Evolutionary conservation across 35 echinoderm and acorn worm species (phyloP).

Genomic region (Apostichopus californicus): DNA sequence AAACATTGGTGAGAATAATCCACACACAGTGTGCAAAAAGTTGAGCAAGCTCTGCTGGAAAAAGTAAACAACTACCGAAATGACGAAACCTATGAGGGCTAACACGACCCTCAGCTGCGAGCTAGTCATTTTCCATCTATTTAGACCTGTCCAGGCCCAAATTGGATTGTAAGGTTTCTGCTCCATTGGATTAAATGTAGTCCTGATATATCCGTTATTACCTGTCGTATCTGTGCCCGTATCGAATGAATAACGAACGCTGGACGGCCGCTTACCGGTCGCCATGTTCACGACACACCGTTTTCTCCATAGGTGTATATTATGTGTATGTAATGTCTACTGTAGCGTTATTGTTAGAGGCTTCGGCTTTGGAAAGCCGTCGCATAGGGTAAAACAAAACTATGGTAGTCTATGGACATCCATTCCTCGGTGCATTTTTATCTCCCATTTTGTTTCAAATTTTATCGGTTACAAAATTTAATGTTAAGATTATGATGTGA

Average conservation of each 20-base stretch:
- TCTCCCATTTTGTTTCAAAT: no score
- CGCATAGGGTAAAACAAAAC: no score
- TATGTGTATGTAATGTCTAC: neutral
- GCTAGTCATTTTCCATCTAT: slow-evolving; percentile 71
- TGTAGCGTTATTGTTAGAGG: no score
- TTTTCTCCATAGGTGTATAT: neutral
- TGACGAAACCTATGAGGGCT: slow-evolving; percentile 51
- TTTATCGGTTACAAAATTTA: no score
- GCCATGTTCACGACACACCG: slow-evolving; percentile 62
- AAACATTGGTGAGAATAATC: slow-evolving; percentile 92
- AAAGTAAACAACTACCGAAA: slow-evolving; percentile 70
- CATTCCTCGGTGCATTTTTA: no score
- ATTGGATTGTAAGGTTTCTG: slow-evolving; percentile 87
- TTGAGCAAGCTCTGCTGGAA: slow-evolving; percentile 81
- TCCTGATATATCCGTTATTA: slow-evolving; percentile 94
- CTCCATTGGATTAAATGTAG: slow-evolving; percentile 76
- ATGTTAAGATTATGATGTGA: no score
- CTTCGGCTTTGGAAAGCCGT: no score
- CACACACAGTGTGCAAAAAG: slow-evolving; percentile 81
- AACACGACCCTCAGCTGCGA: slow-evolving; percentile 67
- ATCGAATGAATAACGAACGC: slow-evolving; percentile 70
- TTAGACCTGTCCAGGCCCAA: slow-evolving; percentile 85
- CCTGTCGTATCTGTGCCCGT: slow-evolving; percentile 66
- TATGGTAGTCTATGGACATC: no score
- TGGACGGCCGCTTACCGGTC: slow-evolving; percentile 54